Evolutionary conservation across 2,888 invertebrate species (phyloP).

Genomic region (Pegoplata infirma): DNA sequence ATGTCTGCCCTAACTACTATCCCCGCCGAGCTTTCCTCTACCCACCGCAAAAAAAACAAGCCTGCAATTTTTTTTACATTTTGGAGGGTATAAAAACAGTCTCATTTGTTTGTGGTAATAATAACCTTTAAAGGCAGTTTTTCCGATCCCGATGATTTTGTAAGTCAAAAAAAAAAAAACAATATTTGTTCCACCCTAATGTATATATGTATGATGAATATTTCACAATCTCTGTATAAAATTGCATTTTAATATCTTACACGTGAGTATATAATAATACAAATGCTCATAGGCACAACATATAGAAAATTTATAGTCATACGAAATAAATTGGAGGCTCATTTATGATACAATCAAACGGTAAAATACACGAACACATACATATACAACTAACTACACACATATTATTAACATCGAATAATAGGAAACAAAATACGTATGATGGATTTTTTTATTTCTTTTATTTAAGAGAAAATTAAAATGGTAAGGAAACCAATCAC

Average conservation of each 20-base stretch:
- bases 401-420: constrained; percentile 23
- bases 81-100: no score
- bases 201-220: no score
- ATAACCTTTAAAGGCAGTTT: no score
- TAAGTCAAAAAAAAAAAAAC: background rate
- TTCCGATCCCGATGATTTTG: no score
- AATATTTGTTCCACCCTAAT: no score
- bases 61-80: no score
- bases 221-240: constrained; percentile 33
- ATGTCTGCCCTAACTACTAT: no score
- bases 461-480: background rate
- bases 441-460: background rate
- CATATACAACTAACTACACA: no score
- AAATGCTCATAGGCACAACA: background rate
- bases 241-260: constrained; percentile 54
- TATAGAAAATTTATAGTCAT: constrained; percentile 5
- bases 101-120: no score
- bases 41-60: no score
- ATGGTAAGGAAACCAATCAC: background rate
- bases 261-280: constrained; percentile 19
- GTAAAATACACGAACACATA: background rate
- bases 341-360: constrained; percentile 35
- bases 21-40: no score
- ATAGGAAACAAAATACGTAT: background rate
- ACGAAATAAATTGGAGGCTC: constrained; percentile 43